Conservation (phyloP, 2,797 vertebrate genomes). For the Danio jaintianensis region DNA sequence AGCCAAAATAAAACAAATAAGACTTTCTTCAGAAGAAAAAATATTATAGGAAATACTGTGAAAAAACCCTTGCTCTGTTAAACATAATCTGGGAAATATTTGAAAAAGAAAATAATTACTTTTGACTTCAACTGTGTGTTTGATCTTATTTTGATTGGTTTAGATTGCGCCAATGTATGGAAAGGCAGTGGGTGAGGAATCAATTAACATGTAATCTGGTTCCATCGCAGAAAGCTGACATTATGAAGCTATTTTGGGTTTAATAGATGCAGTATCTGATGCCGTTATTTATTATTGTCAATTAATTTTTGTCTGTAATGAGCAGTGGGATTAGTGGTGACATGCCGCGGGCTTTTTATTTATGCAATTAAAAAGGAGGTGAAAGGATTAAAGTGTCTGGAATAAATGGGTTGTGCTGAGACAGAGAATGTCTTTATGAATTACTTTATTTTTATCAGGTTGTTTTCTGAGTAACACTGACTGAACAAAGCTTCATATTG, state of each 20-base stretch:
- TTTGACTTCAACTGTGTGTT: neutral
- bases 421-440: too few species aligned
- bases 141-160: constrained; percentile 17
- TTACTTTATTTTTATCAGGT: too few species aligned
- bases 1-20: too few species aligned
- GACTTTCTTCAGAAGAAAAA: too few species aligned
- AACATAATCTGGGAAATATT: too few species aligned
- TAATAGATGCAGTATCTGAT: neutral
- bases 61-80: too few species aligned
- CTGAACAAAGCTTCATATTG: too few species aligned
- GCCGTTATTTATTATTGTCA: constrained; percentile 11
- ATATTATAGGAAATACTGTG: too few species aligned
- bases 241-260: constrained; percentile 9
- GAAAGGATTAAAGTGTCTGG: neutral
- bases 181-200: constrained; percentile 20
- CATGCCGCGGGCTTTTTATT: constrained; percentile 20
- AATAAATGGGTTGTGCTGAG: neutral
- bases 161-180: neutral
- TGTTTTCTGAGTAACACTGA: too few species aligned
- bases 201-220: constrained; percentile 14
- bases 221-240: neutral
- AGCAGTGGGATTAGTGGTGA: constrained; percentile 22
- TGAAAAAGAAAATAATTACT: too few species aligned
- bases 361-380: constrained; percentile 27
- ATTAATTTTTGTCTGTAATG: neutral